Base-by-base conservation (phyloP, 2,888 invertebrate species). In the Epinotia demarniana region DNA sequence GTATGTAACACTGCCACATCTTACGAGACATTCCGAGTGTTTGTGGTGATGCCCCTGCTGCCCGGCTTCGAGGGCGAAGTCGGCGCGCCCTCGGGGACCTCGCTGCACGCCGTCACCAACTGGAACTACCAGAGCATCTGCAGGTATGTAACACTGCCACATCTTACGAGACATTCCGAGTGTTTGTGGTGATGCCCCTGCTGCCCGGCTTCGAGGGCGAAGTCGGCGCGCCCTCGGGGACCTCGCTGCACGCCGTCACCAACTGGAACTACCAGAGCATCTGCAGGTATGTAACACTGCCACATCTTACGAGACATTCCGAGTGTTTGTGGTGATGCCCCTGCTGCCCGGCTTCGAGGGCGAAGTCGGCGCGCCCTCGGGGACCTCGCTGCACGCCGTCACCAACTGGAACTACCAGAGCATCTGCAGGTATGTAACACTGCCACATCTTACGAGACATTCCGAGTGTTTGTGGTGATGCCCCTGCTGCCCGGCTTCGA, bases 251-350 rank as follows among this genome's bases (percentile, higher is more conserved):
- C 84, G 98, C 99, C 3, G 97, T 99, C 83, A 98, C 98, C 0
- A 98, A 99, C 87, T 99, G 99, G 99, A 99, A 99, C 92, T 99
- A 99, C 86, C 96, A 97, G 75, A 99, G 99, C 18, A 98, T 99
- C 80, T 97, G 97, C 82, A 96, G 98, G 97, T 97, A 85, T 16
- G 46, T 49, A 16, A 13, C 13, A 13, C 81, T 9, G 39, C 23
- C 27, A 33, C 60, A 9, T 0, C 6, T 33, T 0, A 39, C 39
- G 8, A 39, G 39, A 39, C 39, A 9, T 33, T 33, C 33, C 33
- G 33, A 33, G 1, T 39, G n/a, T n/a, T n/a, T 91, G 97, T 99
- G n/a, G 96, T 99, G 80, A 97, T 99, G 96, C 99, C 99, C 1
- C 92, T 99, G 8, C 90, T 99, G 84, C 99, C 99, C 0, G 99